Base-by-base conservation (phyloP, 2,888 invertebrate species). In the Molorchus minor region DNA sequence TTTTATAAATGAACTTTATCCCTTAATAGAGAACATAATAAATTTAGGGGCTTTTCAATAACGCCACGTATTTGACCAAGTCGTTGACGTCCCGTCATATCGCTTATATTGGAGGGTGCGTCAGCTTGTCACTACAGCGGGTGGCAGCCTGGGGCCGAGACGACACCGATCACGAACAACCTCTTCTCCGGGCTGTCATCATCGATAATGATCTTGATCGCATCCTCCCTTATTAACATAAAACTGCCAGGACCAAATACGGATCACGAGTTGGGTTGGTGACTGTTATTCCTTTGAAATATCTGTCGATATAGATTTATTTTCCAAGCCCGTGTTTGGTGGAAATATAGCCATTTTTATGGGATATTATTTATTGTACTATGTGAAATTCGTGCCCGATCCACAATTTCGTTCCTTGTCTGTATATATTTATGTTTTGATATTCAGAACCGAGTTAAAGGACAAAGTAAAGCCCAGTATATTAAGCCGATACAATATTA, bases 141-240 rank as follows among this genome's bases (percentile, higher is more conserved):
- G n/a, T n/a, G n/a, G 29, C 21, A 40, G 35, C 56, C 60, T 57
- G 54, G 40, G 49, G 56, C 54, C 38, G 46, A 57, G 59, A 57
- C 54, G 63, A 49, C 58, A 62, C 45, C 55, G 59, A 68, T 69
- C 70, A 70, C 62, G 70, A 62, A 57, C 61, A 52, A 40, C 58
- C 61, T 59, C 67, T 61, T 51, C 53, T 59, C 51, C 60, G 62
- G 56, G 65, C 67, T 72, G 72, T 72, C 71, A 69, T 62, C 64
- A 55, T 54, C 63, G 69, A 71, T 72, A 72, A 72, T 69, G 70
- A 71, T 70, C 65, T 59, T 58, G 71, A 71, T 72, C 65, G 62
- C 68, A 63, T 64, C 62, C 62, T 45, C 60, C 60, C 69, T 67
- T 67, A 71, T 71, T 71, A 72, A 66, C 69, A 70, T 70, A 70